These are phyloP conservation scores for Philopedon plagiatum DNA, from an alignment of 2,888 invertebrate species.

Conservation along the genomic window DNA sequence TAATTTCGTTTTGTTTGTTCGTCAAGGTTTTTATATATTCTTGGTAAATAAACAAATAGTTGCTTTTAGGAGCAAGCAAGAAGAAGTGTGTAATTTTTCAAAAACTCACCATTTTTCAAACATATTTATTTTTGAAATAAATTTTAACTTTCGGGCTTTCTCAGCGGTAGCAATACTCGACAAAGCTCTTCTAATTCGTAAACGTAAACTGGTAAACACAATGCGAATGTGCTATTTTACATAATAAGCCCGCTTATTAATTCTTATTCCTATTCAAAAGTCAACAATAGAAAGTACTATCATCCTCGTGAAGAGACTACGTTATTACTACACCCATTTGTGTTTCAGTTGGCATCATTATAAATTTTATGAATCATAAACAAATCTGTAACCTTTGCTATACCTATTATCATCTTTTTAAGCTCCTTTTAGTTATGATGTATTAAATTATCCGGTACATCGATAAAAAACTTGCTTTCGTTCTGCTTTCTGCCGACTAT, in stretches of 20 bases:
- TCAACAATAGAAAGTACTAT: slow-evolving; percentile 33
- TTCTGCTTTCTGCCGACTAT: not conserved
- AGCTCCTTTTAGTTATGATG: not conserved
- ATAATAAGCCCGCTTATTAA: not conserved
- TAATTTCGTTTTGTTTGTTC: too few relatives aligned
- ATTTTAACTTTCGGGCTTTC: not conserved
- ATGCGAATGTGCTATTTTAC: not conserved
- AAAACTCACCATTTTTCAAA: too few relatives aligned
- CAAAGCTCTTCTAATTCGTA: not conserved
- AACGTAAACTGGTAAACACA: not conserved
- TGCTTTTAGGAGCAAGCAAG: too few relatives aligned
- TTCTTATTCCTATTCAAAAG: slow-evolving; percentile 12
- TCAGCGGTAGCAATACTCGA: not conserved
- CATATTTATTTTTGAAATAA: too few relatives aligned
- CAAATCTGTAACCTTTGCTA: not conserved
- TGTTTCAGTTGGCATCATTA: not conserved
- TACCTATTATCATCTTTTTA: not conserved
- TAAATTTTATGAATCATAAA: not conserved
- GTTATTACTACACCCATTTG: not conserved
- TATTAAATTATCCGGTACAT: not conserved
- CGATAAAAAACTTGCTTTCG: not conserved
- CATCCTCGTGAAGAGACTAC: slow-evolving; percentile 26
- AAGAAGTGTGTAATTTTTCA: too few relatives aligned
- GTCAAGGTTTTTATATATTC: too few relatives aligned
- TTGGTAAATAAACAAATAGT: too few relatives aligned